Conservation (phyloP, 1,140 invertebrate genomes). For the Drosophila obscura region DNA sequence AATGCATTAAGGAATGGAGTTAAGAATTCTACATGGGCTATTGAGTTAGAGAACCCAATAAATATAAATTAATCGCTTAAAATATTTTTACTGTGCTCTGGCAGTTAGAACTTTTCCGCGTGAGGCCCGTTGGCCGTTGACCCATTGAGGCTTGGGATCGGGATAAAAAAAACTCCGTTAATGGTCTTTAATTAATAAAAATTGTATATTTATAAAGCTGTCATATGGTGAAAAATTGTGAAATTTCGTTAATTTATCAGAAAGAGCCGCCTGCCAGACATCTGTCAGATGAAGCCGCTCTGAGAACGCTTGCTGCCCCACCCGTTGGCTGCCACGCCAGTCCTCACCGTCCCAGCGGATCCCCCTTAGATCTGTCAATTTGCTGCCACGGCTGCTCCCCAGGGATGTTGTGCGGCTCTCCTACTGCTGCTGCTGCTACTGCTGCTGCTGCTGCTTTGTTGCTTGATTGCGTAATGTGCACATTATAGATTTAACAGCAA, state of each 20-base stretch:
- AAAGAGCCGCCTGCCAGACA: constrained; percentile 1
- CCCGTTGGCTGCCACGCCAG: not conserved
- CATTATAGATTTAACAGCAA: constrained; percentile 56
- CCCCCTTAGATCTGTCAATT: constrained; percentile 53
- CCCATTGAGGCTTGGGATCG: no score
- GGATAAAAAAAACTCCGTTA: constrained; percentile 27
- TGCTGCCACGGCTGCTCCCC: constrained; percentile 33
- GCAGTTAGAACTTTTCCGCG: not conserved
- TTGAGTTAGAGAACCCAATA: not conserved
- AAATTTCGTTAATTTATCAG: constrained; percentile 61
- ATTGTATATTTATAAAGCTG: constrained; percentile 71
- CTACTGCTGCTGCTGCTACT: constrained; percentile 9
- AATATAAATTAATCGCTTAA: not conserved
- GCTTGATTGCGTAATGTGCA: constrained; percentile 65
- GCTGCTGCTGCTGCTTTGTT: constrained; percentile 13
- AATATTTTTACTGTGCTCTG: not conserved
- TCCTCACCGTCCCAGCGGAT: not conserved
- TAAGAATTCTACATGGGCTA: not conserved
- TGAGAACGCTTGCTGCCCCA: not conserved
- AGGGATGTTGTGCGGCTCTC: constrained; percentile 41
- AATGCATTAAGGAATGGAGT: no score
- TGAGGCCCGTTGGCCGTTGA: not conserved
- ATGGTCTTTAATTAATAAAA: constrained; percentile 73
- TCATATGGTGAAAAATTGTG: constrained; percentile 58
- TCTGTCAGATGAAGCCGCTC: constrained; percentile 41